Conservation (phyloP, 64 coral and sea anemone species). For the Stichodactyla helianthus region DNA sequence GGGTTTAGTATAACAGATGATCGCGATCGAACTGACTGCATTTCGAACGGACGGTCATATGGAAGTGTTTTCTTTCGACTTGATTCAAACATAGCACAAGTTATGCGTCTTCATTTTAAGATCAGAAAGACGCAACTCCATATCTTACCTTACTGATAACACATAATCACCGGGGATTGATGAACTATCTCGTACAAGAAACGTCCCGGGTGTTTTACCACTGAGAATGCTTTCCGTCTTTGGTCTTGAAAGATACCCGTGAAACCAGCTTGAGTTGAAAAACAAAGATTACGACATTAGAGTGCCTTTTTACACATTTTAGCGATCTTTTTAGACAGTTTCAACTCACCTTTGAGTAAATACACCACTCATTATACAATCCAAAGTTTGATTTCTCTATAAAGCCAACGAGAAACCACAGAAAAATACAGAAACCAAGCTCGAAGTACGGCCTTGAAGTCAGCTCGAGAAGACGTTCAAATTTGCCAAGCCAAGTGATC, state of each 20-base stretch:
- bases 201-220: conserved; percentile 77
- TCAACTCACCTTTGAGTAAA: conserved; percentile 9
- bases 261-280: conserved; percentile 63
- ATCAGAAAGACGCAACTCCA: neutral
- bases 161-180: conserved; percentile 87
- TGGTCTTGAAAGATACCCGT: conserved; percentile 51
- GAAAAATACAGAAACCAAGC: neutral
- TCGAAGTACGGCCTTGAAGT: neutral
- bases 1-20: neutral
- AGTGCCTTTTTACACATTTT: neutral
- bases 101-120: neutral
- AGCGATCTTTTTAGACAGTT: neutral
- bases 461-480: neutral
- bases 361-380: conserved; percentile 9
- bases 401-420: neutral
- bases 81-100: neutral
- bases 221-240: conserved; percentile 57
- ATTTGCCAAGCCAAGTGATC: conserved; percentile 8
- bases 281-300: neutral
- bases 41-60: neutral
- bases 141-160: conserved; percentile 77
- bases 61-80: neutral
- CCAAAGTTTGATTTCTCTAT: neutral
- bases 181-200: conserved; percentile 83
- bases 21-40: neutral